Percentiles rank a stretch among this genome's conserved stretches.
phyloP scores from a whole-genome alignment of 2,888 invertebrate genomes.

The Amblyteles armatorius region DNA sequence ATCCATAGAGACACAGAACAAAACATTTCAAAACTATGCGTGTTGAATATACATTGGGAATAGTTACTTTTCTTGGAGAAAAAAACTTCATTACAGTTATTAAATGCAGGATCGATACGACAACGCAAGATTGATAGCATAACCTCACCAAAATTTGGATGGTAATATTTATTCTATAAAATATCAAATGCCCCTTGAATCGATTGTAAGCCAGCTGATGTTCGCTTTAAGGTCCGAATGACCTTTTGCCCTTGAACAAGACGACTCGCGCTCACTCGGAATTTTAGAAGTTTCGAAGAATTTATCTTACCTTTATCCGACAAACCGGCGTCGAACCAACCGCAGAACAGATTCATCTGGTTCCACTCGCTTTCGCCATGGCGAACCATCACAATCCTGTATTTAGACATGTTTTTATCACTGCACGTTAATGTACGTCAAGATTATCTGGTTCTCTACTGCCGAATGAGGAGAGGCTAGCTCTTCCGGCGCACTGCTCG shows the following conservation, averaged over 20 bases:
- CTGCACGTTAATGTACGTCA: constrained; percentile 23
- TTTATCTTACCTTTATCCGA: constrained; percentile 86
- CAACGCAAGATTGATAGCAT: neutral
- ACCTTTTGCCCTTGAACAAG: constrained; percentile 80
- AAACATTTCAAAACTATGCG: too few relatives aligned
- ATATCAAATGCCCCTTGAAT: neutral
- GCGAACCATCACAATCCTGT: constrained; percentile 88
- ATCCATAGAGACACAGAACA: too few relatives aligned
- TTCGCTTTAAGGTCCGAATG: constrained; percentile 50
- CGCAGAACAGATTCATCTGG: constrained; percentile 87
- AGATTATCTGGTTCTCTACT: constrained; percentile 21
- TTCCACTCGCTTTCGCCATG: constrained; percentile 90
- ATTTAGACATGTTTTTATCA: constrained; percentile 83
- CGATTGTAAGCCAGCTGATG: neutral
- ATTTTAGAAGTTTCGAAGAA: neutral
- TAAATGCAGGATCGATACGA: neutral
- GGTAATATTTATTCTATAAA: neutral
- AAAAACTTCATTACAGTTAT: neutral
- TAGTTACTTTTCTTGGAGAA: neutral
- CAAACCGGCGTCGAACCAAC: constrained; percentile 88
- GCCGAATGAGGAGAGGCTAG: constrained; percentile 17
- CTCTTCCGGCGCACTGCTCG: neutral
- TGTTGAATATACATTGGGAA: neutral
- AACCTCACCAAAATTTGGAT: neutral
- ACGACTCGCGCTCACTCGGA: constrained; percentile 23